Evolutionary conservation across 2,797 vertebrate genomes (phyloP).

Genomic region (Anomalospiza imberbis): DNA sequence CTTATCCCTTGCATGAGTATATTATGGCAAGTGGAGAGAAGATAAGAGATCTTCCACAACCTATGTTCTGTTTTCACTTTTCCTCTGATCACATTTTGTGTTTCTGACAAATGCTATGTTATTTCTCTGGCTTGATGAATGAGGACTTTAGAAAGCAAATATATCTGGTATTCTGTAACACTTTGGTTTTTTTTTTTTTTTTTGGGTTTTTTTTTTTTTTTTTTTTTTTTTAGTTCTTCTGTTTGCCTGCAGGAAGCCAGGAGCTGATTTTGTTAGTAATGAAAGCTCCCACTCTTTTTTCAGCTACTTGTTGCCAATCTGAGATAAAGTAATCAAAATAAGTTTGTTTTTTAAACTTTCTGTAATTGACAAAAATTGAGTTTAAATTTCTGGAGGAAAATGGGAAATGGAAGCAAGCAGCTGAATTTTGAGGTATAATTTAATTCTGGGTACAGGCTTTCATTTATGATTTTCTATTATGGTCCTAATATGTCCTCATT

Average conservation of each 20-base stretch:
- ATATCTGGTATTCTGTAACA: not conserved
- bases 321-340: not conserved
- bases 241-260: not conserved
- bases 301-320: not conserved
- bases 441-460: not conserved
- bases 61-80: not conserved
- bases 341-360: not conserved
- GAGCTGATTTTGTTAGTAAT: not conserved
- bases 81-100: not conserved
- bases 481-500: not conserved
- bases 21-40: not conserved
- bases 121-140: not conserved
- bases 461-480: not conserved
- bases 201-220: not conserved
- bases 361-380: not conserved
- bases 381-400: not conserved
- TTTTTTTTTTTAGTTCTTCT: not conserved
- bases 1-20: not conserved
- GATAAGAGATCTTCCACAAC: too few relatives aligned
- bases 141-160: not conserved
- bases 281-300: not conserved
- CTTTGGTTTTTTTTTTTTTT: not conserved
- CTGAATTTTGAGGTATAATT: not conserved
- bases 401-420: not conserved
- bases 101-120: not conserved